Evolutionary conservation across 2,888 invertebrate species (phyloP).

Genomic region (Chironomus riparius): DNA sequence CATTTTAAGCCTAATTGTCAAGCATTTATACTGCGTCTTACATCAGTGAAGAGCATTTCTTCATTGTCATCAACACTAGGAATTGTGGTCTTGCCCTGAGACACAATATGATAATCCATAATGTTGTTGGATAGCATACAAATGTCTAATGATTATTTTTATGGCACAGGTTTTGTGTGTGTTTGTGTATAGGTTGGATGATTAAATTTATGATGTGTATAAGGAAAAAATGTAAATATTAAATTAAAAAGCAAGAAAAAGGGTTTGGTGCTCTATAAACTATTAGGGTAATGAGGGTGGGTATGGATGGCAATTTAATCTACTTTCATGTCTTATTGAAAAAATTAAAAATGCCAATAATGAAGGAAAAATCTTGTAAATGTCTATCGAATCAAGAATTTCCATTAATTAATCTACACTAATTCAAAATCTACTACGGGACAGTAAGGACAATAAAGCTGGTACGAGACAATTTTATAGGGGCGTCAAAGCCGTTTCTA

Average conservation of each 20-base stretch:
- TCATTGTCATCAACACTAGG: constrained; percentile 79
- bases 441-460: too few relatives aligned
- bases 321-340: background rate
- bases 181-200: background rate
- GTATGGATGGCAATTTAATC: background rate
- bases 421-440: too few relatives aligned
- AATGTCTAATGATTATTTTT: background rate
- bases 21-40: constrained; percentile 43
- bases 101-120: constrained; percentile 71
- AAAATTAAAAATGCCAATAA: background rate
- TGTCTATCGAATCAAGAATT: too few relatives aligned
- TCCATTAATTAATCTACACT: too few relatives aligned
- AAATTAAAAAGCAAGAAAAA: background rate
- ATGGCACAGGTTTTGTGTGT: background rate
- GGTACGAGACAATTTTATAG: too few relatives aligned
- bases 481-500: background rate
- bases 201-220: background rate
- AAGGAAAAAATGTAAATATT: background rate
- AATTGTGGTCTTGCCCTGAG: constrained; percentile 82
- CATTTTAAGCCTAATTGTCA: too few relatives aligned
- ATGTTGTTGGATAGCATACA: constrained; percentile 63
- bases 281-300: background rate
- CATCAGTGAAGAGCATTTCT: constrained; percentile 67
- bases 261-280: background rate
- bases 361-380: background rate